Evolutionary conservation across 2,797 vertebrate species (phyloP).

Genomic region (Geotrypetes seraphini): DNA sequence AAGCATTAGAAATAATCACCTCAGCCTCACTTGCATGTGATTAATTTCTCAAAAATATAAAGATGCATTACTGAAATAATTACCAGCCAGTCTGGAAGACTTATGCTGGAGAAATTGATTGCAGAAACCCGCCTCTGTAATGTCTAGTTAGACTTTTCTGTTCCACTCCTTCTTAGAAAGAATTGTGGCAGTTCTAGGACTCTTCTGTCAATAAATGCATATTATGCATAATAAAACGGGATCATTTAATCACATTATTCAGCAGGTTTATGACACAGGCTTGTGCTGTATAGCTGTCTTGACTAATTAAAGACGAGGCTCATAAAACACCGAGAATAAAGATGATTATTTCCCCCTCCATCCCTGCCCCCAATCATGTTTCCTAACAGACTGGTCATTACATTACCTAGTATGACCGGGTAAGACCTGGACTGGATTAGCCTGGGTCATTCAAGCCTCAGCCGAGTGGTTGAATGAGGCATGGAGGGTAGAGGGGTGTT

Average conservation of each 20-base stretch:
- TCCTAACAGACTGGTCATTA: no score
- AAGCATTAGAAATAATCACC: not conserved
- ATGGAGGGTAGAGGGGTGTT: no score
- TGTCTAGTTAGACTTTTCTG: fast-evolving
- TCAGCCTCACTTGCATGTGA: not conserved
- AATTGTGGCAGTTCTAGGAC: not conserved
- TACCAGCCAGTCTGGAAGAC: not conserved
- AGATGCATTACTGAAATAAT: conserved; percentile 1
- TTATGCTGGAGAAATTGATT: conserved; percentile 4
- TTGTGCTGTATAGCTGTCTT: no score
- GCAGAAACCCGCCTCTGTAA: not conserved
- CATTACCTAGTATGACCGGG: no score
- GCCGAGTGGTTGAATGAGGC: no score
- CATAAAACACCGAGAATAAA: no score
- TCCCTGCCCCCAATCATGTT: no score
- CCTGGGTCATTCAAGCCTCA: no score
- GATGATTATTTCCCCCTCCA: no score
- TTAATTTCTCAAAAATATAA: not conserved
- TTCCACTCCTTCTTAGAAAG: not conserved
- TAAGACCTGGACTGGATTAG: no score
- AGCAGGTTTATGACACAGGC: no score
- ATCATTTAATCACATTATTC: conserved; percentile 8
- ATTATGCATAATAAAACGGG: not conserved
- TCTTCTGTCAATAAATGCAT: not conserved
- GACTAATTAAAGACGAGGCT: no score